phyloP scores from a whole-genome alignment of 2,113 vertebrate species.

The Labeo rohita region DNA sequence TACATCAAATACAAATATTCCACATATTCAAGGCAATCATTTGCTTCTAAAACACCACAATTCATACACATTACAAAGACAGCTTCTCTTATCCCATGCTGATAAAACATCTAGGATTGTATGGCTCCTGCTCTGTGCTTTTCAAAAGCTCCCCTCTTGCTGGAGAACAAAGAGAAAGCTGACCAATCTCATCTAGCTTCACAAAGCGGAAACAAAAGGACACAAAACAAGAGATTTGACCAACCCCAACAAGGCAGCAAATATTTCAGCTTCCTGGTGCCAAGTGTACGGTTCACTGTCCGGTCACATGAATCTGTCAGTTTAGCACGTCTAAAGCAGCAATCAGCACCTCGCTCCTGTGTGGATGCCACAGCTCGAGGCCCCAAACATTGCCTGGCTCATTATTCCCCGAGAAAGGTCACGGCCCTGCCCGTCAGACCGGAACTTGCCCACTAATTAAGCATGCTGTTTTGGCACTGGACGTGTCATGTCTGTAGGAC shows the following conservation, averaged over 20 bases:
- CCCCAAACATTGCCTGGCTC: slow-evolving; percentile 75
- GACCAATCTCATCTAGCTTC: slow-evolving; percentile 61
- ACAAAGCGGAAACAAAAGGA: slow-evolving; percentile 67
- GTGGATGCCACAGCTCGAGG: slow-evolving; percentile 61
- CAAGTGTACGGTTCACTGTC: slow-evolving; percentile 75
- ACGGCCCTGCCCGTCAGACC: slow-evolving; percentile 70
- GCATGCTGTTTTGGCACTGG: slow-evolving; percentile 73
- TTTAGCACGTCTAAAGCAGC: slow-evolving; percentile 68
- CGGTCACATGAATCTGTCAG: slow-evolving; percentile 71
- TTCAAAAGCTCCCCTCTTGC: slow-evolving; percentile 48
- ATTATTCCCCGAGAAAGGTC: slow-evolving; percentile 74
- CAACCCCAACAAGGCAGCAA: slow-evolving; percentile 49
- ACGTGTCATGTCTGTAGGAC: slow-evolving; percentile 68
- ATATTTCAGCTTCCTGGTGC: slow-evolving; percentile 62
- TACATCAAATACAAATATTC: not conserved
- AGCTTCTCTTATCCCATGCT: slow-evolving; percentile 38
- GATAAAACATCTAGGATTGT: slow-evolving; percentile 31
- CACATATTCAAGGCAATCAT: not conserved
- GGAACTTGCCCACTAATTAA: slow-evolving; percentile 77
- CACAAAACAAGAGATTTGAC: slow-evolving; percentile 61
- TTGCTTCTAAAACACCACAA: not conserved
- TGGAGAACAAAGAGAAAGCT: slow-evolving; percentile 47
- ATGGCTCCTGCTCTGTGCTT: slow-evolving; percentile 53
- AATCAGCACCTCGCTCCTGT: slow-evolving; percentile 65
- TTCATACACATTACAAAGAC: not conserved